Conservation (phyloP, 2,113 vertebrate genomes). For the Phalacrocorax aristotelis region DNA sequence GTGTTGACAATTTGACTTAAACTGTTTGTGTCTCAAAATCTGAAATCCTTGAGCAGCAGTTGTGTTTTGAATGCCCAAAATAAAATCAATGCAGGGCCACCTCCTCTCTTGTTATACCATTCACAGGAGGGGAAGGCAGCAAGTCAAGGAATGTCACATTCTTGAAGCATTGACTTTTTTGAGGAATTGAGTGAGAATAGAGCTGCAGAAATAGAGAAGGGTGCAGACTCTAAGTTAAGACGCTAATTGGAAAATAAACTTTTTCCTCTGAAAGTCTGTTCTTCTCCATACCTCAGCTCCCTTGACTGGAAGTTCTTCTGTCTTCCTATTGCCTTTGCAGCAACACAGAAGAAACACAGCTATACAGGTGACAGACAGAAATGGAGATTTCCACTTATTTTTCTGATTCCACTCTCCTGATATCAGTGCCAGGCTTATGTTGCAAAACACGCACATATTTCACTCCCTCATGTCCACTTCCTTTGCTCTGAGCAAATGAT, state of each 20-base stretch:
- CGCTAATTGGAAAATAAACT: background rate
- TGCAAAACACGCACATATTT: background rate
- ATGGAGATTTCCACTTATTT: background rate
- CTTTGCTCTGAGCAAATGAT: background rate
- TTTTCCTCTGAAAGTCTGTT: background rate
- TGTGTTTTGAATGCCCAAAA: constrained; percentile 6
- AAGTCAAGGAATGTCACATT: background rate
- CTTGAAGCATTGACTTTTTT: background rate
- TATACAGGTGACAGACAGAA: background rate
- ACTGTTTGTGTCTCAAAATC: background rate
- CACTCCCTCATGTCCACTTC: background rate
- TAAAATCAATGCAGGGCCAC: background rate
- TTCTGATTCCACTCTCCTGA: background rate
- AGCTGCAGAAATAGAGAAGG: background rate
- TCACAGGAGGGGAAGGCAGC: background rate
- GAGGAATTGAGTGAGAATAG: background rate
- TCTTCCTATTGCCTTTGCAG: background rate
- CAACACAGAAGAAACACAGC: background rate
- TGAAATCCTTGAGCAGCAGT: background rate
- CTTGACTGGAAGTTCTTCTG: background rate
- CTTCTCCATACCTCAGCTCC: background rate
- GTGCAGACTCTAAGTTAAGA: background rate
- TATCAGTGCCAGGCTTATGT: background rate
- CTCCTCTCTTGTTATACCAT: background rate
- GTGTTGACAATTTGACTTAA: background rate